Percentiles rank a stretch among this genome's conserved stretches.
Conservation (phyloP, 2,797 vertebrate genomes). For the Gouania willdenowi region DNA sequence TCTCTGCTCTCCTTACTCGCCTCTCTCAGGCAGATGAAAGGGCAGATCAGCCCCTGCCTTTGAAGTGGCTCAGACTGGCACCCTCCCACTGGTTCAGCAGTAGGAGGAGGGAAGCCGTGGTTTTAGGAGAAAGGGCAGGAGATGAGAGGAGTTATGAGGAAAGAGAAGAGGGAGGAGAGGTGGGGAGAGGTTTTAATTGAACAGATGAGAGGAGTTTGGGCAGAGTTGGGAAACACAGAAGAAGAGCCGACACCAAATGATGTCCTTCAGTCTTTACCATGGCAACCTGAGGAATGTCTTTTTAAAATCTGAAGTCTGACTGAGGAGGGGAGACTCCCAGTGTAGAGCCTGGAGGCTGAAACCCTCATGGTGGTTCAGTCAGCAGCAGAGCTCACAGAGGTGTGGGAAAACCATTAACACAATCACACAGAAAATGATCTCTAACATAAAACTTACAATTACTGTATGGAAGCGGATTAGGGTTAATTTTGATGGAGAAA, state of each 20-base stretch:
- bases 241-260: slow-evolving; percentile 46
- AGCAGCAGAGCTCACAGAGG: slow-evolving; percentile 25
- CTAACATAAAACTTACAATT: too few relatives aligned
- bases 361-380: slow-evolving; percentile 23
- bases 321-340: slow-evolving; percentile 7
- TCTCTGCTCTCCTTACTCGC: slow-evolving; percentile 17
- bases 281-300: slow-evolving; percentile 71
- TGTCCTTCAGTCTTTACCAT: slow-evolving; percentile 67
- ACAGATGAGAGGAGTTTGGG: slow-evolving; percentile 48
- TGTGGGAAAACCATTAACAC: too few relatives aligned
- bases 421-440: too few relatives aligned
- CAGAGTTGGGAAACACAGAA: slow-evolving; percentile 23
- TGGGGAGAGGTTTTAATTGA: slow-evolving; percentile 53
- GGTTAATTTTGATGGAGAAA: too few relatives aligned
- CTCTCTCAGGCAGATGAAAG: slow-evolving; percentile 65
- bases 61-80: slow-evolving; percentile 67
- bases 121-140: slow-evolving; percentile 61
- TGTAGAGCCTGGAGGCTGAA: slow-evolving; percentile 35
- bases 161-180: slow-evolving; percentile 28
- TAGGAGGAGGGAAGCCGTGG: slow-evolving; percentile 51
- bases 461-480: too few relatives aligned
- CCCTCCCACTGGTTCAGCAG: slow-evolving; percentile 62
- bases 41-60: slow-evolving; percentile 61
- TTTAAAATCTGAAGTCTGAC: slow-evolving; percentile 40
- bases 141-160: slow-evolving; percentile 53